Evolutionary conservation across 1,140 invertebrate species (phyloP).

Genomic region (Fopius arisanus): DNA sequence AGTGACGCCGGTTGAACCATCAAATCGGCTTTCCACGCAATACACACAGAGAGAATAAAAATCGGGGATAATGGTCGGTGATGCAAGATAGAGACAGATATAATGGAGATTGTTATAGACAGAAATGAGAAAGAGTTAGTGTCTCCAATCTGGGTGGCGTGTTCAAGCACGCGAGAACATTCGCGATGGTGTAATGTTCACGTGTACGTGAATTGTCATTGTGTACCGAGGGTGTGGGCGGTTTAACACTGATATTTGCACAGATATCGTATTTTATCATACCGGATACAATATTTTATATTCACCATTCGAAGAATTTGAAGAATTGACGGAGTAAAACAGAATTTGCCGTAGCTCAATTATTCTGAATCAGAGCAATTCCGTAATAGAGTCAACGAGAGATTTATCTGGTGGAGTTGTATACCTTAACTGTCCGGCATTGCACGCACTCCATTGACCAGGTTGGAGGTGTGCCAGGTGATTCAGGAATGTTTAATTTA

Average conservation of each 20-base stretch:
- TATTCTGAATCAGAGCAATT: neutral
- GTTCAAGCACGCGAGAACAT: conserved; percentile 24
- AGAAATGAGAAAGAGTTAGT: neutral
- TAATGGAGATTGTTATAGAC: neutral
- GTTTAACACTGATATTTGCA: neutral
- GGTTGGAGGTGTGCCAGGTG: conserved; percentile 27
- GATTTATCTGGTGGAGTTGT: neutral
- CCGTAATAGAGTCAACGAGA: neutral
- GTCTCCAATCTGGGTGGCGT: conserved; percentile 13
- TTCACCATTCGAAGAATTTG: too few species aligned
- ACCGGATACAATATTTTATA: neutral
- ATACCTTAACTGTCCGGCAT: neutral
- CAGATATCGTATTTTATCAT: neutral
- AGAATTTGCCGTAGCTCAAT: neutral
- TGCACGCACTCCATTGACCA: conserved; percentile 16
- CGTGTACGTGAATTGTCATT: neutral
- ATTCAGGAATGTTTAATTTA: conserved; percentile 21
- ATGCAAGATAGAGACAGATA: neutral
- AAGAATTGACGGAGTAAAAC: too few species aligned
- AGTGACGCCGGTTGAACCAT: neutral
- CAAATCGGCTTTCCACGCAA: neutral
- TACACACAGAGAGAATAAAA: neutral
- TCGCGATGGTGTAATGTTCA: conserved; percentile 13
- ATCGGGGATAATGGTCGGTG: neutral
- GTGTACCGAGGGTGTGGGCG: conserved; percentile 7